Evolutionary conservation across 2,113 vertebrate species (phyloP).

Genomic region (Baryphthengus martii): DNA sequence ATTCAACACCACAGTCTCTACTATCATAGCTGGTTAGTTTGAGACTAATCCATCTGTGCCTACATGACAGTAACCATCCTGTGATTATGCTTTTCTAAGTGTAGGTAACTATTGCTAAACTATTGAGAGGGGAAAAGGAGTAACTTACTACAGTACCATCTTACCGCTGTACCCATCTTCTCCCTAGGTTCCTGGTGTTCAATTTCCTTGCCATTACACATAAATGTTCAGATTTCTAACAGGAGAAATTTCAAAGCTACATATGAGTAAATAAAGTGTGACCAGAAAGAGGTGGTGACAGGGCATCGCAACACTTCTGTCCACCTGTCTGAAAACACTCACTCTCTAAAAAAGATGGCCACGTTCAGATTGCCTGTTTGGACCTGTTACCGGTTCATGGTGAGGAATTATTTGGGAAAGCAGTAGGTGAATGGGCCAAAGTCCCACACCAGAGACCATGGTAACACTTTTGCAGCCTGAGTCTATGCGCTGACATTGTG

Average conservation of each 20-base stretch:
- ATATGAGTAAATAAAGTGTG: background rate
- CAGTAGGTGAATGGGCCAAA: background rate
- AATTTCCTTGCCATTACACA: background rate
- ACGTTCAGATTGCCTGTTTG: background rate
- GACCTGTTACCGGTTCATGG: background rate
- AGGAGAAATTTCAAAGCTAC: background rate
- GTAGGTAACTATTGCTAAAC: background rate
- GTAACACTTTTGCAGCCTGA: background rate
- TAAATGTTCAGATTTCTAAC: background rate
- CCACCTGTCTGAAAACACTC: background rate
- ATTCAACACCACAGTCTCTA: background rate
- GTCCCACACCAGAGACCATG: background rate
- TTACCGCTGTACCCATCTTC: background rate
- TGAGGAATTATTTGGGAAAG: background rate
- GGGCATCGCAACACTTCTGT: background rate
- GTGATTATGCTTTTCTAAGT: background rate
- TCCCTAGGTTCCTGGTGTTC: background rate
- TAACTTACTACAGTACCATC: background rate
- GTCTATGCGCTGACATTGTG: background rate
- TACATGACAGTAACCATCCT: background rate
- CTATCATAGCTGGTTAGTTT: background rate
- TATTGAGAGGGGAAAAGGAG: background rate
- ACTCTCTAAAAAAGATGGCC: background rate
- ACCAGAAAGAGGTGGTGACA: background rate
- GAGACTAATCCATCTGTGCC: background rate